Percentiles rank a stretch among this genome's conserved stretches.
Evolutionary conservation across 2,797 vertebrate species (phyloP).

Genomic region (Mus spretus): DNA sequence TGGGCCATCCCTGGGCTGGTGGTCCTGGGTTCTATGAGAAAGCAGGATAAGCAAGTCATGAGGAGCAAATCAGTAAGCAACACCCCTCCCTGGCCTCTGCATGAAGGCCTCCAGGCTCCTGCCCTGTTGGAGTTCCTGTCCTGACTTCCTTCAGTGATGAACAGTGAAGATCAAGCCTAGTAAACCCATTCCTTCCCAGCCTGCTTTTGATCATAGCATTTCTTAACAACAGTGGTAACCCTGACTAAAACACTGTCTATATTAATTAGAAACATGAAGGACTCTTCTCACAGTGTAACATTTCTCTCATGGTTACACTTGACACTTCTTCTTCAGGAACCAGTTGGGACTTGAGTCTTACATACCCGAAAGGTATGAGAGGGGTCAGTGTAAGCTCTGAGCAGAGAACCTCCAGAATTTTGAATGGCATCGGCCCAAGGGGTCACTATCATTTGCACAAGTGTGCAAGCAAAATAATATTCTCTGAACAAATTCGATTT

Average conservation of each 20-base stretch:
- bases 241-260: neutral
- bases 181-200: neutral
- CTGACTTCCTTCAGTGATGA: neutral
- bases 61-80: neutral
- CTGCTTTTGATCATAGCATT: neutral
- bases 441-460: neutral
- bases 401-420: neutral
- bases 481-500: neutral
- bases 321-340: neutral
- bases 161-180: neutral
- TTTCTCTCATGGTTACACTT: neutral
- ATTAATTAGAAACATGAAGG: neutral
- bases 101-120: neutral
- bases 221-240: neutral
- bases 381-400: neutral
- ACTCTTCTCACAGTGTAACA: neutral
- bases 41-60: neutral
- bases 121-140: neutral
- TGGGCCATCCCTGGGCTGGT: neutral
- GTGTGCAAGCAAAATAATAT: constrained; percentile 36
- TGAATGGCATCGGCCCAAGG: neutral
- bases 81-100: neutral
- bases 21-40: neutral
- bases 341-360: neutral
- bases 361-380: neutral